Base-by-base conservation (phyloP, 1,140 invertebrate species). In the Saccostrea echinata region DNA sequence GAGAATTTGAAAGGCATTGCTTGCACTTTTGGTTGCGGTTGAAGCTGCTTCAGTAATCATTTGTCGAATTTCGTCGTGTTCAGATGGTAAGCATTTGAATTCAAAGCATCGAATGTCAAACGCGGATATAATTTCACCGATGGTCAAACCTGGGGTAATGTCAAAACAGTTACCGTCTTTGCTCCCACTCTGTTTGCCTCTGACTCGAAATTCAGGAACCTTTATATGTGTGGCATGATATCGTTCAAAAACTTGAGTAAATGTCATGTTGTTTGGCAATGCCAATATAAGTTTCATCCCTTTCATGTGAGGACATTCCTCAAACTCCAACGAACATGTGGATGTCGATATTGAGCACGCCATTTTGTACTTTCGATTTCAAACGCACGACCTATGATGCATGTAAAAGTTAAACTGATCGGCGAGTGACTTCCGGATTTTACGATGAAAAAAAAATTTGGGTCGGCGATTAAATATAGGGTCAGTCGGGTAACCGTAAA, bases 1-100 rank as follows among this genome's bases (percentile, higher is more conserved):
- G 9, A 82, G 13, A 52, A 82, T 18, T 24, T 82, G 35, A 82
- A 82, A 82, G 30, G 80, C 80, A 82, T 82, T 43, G 33, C 3
- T 82, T 18, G 80, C 80, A 6, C 12, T 82, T 82, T 35, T 52
- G 35, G 18, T 82, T 82, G 80, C 80, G 8, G 11, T 18, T 21
- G 30, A 24, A 24, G 64, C 64, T 27, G 64, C 21, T 71, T 71
- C 24, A 4, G 21, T 6, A 24, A 71, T 71, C 64, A 71, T 27
- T 27, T 71, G n/a, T 6, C 12, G 8, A 27, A 71, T 24, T 27
- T 71, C 24, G 64, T 71, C 24, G 6, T 24, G 64, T 71, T 71
- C 64, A 71, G n/a, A 27, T 71, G 21, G 21, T 71, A 27, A 30
- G 64, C 64, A 71, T 27, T 24, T 27, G 64, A 71, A 71, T 27